Evolutionary conservation across 1,140 invertebrate species (phyloP).

Genomic region (Whitmania pigra): DNA sequence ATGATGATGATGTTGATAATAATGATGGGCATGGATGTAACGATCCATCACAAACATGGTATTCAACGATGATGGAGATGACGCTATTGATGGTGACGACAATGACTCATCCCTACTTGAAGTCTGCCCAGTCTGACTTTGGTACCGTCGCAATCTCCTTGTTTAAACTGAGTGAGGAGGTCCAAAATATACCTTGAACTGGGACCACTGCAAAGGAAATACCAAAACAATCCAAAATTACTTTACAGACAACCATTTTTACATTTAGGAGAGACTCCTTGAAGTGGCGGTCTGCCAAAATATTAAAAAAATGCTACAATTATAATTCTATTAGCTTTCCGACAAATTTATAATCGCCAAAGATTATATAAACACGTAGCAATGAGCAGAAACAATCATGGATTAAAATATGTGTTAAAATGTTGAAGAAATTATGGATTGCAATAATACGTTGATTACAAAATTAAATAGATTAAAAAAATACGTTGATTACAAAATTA

Average conservation of each 20-base stretch:
- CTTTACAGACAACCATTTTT: background rate
- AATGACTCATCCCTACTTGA: constrained; percentile 47
- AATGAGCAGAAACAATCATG: background rate
- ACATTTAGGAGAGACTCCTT: background rate
- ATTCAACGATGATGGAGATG: background rate
- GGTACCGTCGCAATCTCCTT: constrained; percentile 83
- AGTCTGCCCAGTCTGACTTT: constrained; percentile 85
- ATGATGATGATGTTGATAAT: background rate
- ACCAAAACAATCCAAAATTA: background rate
- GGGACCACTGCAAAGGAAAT: constrained; percentile 56
- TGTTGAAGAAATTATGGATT: no score
- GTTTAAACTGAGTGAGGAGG: constrained; percentile 88
- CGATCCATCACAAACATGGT: background rate
- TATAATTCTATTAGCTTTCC: constrained; percentile 11
- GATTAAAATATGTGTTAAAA: no score
- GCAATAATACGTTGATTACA: no score
- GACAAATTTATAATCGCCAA: background rate
- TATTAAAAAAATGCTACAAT: background rate
- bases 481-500: no score
- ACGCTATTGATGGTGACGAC: background rate
- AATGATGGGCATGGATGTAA: background rate
- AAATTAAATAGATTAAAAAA: no score
- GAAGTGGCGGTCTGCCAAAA: background rate
- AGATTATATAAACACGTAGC: constrained; percentile 10
- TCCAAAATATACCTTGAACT: constrained; percentile 94